Conservation (phyloP, 2,797 vertebrate genomes). For the Amblyopsis hoosieri region DNA sequence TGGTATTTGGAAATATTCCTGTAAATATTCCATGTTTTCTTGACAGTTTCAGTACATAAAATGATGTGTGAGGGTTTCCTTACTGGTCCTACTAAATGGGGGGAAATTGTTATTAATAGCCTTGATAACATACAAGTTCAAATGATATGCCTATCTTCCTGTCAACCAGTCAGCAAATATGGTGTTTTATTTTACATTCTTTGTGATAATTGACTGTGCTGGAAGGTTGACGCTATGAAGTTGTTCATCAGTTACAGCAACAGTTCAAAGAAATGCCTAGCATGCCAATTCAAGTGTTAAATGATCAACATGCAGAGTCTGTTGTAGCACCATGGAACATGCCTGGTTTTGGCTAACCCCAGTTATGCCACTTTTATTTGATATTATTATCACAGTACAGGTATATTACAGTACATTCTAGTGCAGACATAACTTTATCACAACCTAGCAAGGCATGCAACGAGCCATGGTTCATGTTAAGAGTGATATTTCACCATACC, state of each 20-base stretch:
- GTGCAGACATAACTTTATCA: too few species aligned
- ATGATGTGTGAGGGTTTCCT: not conserved
- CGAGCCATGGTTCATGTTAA: too few species aligned
- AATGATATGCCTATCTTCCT: not conserved
- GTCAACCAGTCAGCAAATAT: conserved; percentile 1
- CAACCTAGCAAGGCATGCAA: too few species aligned
- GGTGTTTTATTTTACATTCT: not conserved
- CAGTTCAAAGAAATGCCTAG: not conserved
- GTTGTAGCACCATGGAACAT: too few species aligned
- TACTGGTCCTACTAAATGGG: not conserved
- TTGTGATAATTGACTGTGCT: not conserved
- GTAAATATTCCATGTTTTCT: not conserved
- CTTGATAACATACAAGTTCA: not conserved
- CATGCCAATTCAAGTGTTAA: too few species aligned
- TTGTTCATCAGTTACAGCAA: too few species aligned
- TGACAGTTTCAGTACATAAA: not conserved
- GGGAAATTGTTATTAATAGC: not conserved
- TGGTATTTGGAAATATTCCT: conserved; percentile 1
- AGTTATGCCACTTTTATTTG: too few species aligned
- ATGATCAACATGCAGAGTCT: not conserved
- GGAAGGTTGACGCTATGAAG: not conserved
- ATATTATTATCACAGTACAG: too few species aligned
- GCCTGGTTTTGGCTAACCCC: too few species aligned
- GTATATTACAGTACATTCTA: too few species aligned
- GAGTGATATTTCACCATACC: too few species aligned